Evolutionary conservation across 2,888 invertebrate species (phyloP).

Genomic region (Hyposoter dolosus): DNA sequence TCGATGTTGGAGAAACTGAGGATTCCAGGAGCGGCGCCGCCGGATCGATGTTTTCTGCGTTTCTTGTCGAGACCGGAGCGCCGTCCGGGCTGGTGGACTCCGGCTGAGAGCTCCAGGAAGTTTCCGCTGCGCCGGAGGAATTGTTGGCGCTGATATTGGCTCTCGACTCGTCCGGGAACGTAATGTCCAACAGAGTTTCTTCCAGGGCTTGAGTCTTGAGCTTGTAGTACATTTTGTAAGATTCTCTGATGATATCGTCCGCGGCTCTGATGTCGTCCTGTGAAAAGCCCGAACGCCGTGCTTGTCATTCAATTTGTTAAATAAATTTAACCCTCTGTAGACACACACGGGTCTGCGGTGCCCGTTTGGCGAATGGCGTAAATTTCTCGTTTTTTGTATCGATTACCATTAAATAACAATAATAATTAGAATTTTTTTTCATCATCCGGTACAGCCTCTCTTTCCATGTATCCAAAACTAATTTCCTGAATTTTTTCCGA

Average conservation of each 20-base stretch:
- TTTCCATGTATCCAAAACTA: too few relatives aligned
- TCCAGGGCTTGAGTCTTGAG: conserved; percentile 91
- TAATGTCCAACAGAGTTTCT: conserved; percentile 88
- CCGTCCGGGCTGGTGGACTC: conserved; percentile 1
- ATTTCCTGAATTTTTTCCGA: too few relatives aligned
- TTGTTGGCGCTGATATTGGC: conserved; percentile 71
- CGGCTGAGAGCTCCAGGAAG: conserved; percentile 6
- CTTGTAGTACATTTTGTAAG: conserved; percentile 93
- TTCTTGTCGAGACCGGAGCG: conserved; percentile 45
- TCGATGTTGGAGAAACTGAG: not conserved
- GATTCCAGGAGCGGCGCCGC: conserved; percentile 5
- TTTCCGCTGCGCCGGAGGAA: conserved; percentile 28
- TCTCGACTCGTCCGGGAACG: conserved; percentile 79
- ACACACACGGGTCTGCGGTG: too few relatives aligned
- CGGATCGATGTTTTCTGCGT: conserved; percentile 73
- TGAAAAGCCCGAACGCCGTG: conserved; percentile 69
- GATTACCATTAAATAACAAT: too few relatives aligned
- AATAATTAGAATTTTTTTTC: too few relatives aligned
- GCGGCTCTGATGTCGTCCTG: conserved; percentile 93
- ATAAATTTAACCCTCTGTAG: too few relatives aligned
- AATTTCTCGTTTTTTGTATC: too few relatives aligned
- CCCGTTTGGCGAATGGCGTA: too few relatives aligned
- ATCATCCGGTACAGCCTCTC: too few relatives aligned
- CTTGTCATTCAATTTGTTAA: too few relatives aligned
- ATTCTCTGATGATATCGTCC: conserved; percentile 89